Percentiles rank a stretch among this genome's conserved stretches.
Evolutionary conservation across 2,888 invertebrate genomes (phyloP).

Genomic region (Drosophila putrida): DNA sequence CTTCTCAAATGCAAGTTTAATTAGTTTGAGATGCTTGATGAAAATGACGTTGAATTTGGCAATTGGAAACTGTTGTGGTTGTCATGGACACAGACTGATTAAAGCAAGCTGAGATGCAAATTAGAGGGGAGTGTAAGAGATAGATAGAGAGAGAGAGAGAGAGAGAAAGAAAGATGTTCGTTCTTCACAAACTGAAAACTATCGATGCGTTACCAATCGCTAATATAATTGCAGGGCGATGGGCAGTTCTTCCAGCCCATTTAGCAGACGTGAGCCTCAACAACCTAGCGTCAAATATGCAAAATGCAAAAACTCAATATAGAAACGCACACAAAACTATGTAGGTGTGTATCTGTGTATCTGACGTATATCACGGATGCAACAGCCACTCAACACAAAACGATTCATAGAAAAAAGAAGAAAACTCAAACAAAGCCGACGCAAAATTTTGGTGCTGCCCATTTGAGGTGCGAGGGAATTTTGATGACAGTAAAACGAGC

Average conservation of each 20-base stretch:
- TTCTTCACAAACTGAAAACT: conserved; percentile 2
- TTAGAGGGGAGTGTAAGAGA: not conserved
- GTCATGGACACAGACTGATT: conserved; percentile 54
- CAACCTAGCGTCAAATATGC: conserved; percentile 39
- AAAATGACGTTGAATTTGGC: conserved; percentile 50
- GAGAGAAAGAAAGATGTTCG: not conserved
- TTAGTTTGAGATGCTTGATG: conserved; percentile 58
- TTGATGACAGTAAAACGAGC: conserved; percentile 73
- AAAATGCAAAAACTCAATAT: conserved; percentile 45
- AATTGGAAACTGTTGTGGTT: conserved; percentile 53
- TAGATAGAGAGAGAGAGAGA: not conserved
- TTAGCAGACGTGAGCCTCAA: conserved; percentile 61
- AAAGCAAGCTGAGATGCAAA: conserved; percentile 27
- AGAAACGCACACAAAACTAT: conserved; percentile 1
- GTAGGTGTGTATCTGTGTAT: conserved; percentile 12
- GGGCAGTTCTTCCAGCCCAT: conserved; percentile 59
- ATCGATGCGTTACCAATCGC: conserved; percentile 48
- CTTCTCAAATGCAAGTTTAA: conserved; percentile 62
- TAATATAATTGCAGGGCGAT: conserved; percentile 59
- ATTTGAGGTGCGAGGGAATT: conserved; percentile 55
- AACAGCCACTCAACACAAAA: conserved; percentile 40
- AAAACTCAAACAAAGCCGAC: conserved; percentile 20
- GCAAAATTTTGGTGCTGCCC: conserved; percentile 36
- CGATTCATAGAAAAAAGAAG: conserved; percentile 1
- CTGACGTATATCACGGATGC: conserved; percentile 23